Evolutionary conservation across 2,797 vertebrate species (phyloP), one percentile per base, ranked within the genome.

Genomic region (Enteromius fasciolatus): DNA sequence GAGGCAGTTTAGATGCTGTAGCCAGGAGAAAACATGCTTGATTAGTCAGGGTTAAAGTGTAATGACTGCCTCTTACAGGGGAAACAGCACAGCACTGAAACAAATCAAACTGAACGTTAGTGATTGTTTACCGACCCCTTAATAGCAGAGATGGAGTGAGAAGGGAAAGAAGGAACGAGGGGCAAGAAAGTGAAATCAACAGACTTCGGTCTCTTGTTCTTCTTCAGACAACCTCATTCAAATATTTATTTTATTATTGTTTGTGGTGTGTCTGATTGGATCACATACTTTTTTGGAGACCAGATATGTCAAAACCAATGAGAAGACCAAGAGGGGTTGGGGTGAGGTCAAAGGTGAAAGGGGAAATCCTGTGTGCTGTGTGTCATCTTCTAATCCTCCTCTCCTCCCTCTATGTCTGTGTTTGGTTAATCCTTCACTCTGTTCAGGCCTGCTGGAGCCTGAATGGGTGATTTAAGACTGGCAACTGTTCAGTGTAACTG

Each of bases 31-130:
- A 84, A 76, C 74, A 83, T 61, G 81, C 66, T 64, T 87, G 85
- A 86, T 87, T 86, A 82, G 80, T 83, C 63, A 57, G 83, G 80
- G 69, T 80, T 83, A 83, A 78, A 70, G 85, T 86, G 61, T 54
- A 82, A 80, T 84, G 82, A 64, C 67, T 69, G 73, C 54, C 68
- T 84, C 54, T 61, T 77, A 67, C 77, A 70, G 80, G 48, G 75
- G 57, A 14, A 70, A 41, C 76, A 59, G 84, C 46, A 76, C 78
- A 75, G 76, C 82, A 68, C 5, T 64, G 72, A 75, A 73, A 90
- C 84, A 86, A 88, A 92, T 92, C 84, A 41, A 88, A 89, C 61
- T 66, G 85, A 79, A 87, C 70, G 20, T 87, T 81, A 87, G 52
- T 73, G 50, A 88, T 88, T 90, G 85, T 89, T 88, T 86, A 88